Evolutionary conservation across 35 echinoderm and acorn worm species (phyloP), one percentile per base, ranked within the genome.

Genomic region (Ptychodera flava): DNA sequence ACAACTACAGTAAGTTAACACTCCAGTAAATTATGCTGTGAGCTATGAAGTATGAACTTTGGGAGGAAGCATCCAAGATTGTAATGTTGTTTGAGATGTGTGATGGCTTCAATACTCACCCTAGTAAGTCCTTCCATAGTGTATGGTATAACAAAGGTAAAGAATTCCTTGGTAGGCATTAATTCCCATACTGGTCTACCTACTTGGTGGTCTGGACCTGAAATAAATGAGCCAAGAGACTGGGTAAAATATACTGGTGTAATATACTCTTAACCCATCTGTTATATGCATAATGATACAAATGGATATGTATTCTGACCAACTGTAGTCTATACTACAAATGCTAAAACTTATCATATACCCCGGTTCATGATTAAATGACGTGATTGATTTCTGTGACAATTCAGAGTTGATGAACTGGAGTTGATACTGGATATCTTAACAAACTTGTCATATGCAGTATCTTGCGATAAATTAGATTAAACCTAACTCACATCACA

Each of bases 131-230:
- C 96, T 78, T 91, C 90, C 93, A 99, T 94, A 35, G 92, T 92
- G 88, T 92, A 99, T 32, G 96, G 96, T 32, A 99, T 92, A 29
- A 89, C 90, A 86, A 99, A 99, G 30, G 86, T 92, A 33, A 87
- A 94, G 81, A 99, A 99, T 29, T 97, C 93, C 81, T 92, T 82
- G 14, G 92, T 85, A 79, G 93, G 79, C 33, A 99, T 89, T 0
- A 88, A 32, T 35, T 82, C 78, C 33, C 85, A 92, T 10, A 92
- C 93, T 16, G 96, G 90, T 2, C 75, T 38, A 22, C 90, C 89
- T 36, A 86, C 90, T n/a, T 94, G 90, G 78, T 99, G 96, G 79
- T 99, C 96, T 83, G 91, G 92, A 78, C 96, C 92, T 94, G 37
- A 37, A 36, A 78, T 12, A 84, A 52, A 0, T 30, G 0, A 36